Evolutionary conservation across 2,113 vertebrate species (phyloP), one percentile per base, ranked within the genome.

Genomic region (Grus americana): DNA sequence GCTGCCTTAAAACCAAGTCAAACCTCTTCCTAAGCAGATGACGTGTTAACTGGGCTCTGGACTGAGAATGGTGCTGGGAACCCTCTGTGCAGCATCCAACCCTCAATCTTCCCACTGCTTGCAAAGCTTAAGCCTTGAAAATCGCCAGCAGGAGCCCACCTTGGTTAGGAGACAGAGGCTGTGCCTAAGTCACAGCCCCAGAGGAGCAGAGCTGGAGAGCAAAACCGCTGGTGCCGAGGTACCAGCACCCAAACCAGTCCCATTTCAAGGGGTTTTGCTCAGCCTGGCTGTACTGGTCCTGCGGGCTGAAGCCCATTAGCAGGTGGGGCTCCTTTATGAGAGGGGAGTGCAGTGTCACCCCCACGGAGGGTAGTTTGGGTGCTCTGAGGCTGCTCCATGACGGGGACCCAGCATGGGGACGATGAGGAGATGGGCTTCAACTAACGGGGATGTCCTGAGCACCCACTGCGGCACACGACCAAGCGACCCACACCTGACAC

Each of bases 401-500:
- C 5, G 47, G 7, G 17, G 17, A 55, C 1, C 14, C 67, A 67
- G 26, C 5, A 6, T 1, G 7, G 44, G 27, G 23, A 38, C 0
- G 8, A 11, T 7, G 24, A 70, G 29, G 46, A 57, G 67, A 36
- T 5, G 17, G 10, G 15, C n/a, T 72, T 36, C 54, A 26, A 0
- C 12, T 5, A 2, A 7, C 0, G 1, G 13, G 78, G 58, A 6
- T 23, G 78, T 54, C 22, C 84, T 9, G 54, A 49, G 49, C 63
- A 44, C 12, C 26, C 10, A 1, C 24, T 24, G 40, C 3, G 2
- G 23, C 68, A 19, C 72, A 2, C 7, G 59, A 11, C 65, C 26
- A 1, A 5, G 18, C 0, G 0, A 6, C 66, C 72, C 79, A 50
- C 76, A 42, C 36, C 86, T 5, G 40, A 12, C 10, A 14, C 9